Evolutionary conservation across 2,797 vertebrate genomes (phyloP).

Genomic region (Silurus lanzhouensis): DNA sequence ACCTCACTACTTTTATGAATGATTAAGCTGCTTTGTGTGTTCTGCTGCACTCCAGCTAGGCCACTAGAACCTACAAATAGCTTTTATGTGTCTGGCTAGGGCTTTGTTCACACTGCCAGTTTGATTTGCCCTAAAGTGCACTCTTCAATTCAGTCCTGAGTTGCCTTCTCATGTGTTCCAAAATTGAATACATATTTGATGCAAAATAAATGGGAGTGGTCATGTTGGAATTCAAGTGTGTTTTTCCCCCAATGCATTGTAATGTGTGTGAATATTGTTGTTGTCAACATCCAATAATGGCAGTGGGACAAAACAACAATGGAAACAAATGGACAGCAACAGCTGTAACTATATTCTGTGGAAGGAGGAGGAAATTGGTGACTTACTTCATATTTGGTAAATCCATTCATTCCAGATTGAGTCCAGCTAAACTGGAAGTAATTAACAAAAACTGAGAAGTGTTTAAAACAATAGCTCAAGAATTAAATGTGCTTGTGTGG

Average conservation of each 20-base stretch:
- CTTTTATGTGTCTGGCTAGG: constrained; percentile 29
- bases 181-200: not conserved
- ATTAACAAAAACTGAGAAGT: not conserved
- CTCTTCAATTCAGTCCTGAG: not conserved
- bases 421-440: not conserved
- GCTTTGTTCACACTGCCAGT: not conserved
- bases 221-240: not conserved
- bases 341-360: not conserved
- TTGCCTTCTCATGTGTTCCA: not conserved
- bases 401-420: not conserved
- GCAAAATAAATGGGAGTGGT: not conserved
- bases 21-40: constrained; percentile 64
- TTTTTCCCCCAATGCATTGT: not conserved
- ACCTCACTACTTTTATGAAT: constrained; percentile 69
- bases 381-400: constrained; percentile 1
- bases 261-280: not conserved
- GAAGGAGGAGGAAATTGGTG: not conserved
- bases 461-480: not conserved
- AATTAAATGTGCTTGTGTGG: not conserved
- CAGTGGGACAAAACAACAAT: not conserved
- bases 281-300: not conserved
- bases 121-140: not conserved
- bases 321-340: not conserved
- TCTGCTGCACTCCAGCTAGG: constrained; percentile 18
- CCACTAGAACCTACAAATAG: constrained; percentile 14